Base-by-base conservation (phyloP, 2,888 invertebrate genomes). In the Netelia inedita region DNA sequence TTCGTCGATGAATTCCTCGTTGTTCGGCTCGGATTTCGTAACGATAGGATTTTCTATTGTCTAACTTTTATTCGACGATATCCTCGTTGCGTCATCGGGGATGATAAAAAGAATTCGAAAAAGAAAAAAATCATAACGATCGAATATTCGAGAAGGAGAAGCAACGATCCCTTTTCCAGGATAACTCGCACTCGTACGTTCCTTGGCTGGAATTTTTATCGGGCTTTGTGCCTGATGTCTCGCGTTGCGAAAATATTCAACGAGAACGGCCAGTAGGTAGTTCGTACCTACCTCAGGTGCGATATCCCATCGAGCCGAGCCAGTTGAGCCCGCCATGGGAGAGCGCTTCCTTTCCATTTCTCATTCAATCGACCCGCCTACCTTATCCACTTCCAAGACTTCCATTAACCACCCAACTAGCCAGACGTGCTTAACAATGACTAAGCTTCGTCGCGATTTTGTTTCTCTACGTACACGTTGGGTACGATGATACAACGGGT, bases 291-390 rank as follows among this genome's bases (percentile, higher is more conserved):
- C 16, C 21, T 57, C 61, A 61, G 83, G 59, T 71, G 41, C 68
- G 68, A 73, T 78, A 84, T 69, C 73, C 16, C 80, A 72, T 72
- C 73, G 79, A 80, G 68, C 72, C 83, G 87, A 75, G 66, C 72
- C 69, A 73, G 50, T 78, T 82, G 43, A 79, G 81, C 76, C 53
- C 46, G 35, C 41, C 81, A 83, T 85, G 87, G 86, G 87, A 87
- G 86, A 87, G 85, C 86, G 84, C 87, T 87, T 87, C 87, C 87
- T 87, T 87, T 87, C 87, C 83, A 87, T 85, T 87, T 87, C 85
- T 85, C 87, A 85, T 79, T 84, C 35, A 73, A 79, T 61, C 79
- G 82, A 83, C 83, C 81, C 81, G 87, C 86, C 87, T 81, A 87
- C 86, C 71, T 68, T 76, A 87, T 82, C 84, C 85, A 85, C 85